Evolutionary conservation across 2,797 vertebrate genomes (phyloP).

Genomic region (Lacerta agilis): DNA sequence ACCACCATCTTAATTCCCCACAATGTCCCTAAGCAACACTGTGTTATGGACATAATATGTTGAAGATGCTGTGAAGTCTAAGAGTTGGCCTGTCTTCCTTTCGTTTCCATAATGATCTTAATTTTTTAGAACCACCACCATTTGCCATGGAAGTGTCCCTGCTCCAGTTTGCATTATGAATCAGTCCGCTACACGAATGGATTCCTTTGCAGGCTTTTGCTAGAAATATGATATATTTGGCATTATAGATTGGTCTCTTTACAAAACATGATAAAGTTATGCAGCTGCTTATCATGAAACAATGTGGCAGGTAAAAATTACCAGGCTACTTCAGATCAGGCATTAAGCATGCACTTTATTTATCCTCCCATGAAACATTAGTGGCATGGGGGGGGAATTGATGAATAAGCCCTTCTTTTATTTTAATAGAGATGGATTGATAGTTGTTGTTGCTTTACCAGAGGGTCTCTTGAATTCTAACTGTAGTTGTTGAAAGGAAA

Average conservation of each 20-base stretch:
- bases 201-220: neutral
- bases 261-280: neutral
- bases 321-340: neutral
- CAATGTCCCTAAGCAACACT: too few relatives aligned
- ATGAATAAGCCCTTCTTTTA: neutral
- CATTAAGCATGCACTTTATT: constrained; percentile 4
- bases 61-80: too few relatives aligned
- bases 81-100: too few relatives aligned
- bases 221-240: neutral
- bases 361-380: neutral
- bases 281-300: neutral
- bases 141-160: too few relatives aligned
- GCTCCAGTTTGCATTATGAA: too few relatives aligned
- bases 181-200: neutral
- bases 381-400: neutral
- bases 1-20: too few relatives aligned
- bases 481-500: neutral
- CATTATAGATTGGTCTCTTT: neutral
- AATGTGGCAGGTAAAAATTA: neutral
- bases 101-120: too few relatives aligned
- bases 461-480: neutral
- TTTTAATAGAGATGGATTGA: neutral
- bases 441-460: neutral
- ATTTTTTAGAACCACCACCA: too few relatives aligned
- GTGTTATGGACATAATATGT: too few relatives aligned